A percentile compares a stretch with the other conserved stretches of the same genome.
phyloP scores from a whole-genome alignment of 64 coral and sea anemone genomes.

The Pachyseris speciosa region DNA sequence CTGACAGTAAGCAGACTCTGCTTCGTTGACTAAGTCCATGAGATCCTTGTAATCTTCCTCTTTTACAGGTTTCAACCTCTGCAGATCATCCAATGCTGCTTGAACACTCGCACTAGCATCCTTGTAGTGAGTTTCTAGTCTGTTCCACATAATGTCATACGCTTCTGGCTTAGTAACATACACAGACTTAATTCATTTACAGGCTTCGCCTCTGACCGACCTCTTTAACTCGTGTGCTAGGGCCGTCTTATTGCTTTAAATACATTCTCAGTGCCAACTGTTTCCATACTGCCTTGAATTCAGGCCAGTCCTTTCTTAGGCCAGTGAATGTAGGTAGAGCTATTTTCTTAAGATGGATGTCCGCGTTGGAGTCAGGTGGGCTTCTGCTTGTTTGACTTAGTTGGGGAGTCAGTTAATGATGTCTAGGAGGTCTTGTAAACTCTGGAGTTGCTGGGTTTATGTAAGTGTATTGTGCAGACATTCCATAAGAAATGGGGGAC shows the following conservation, averaged over 20 bases:
- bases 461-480: too few relatives aligned
- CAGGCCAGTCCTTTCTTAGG: too few relatives aligned
- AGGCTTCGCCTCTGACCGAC: not conserved
- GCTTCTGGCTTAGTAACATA: constrained; percentile 12
- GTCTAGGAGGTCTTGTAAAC: too few relatives aligned
- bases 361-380: too few relatives aligned
- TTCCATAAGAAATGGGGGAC: too few relatives aligned
- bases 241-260: not conserved
- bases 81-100: constrained; percentile 42
- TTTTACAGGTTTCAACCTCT: constrained; percentile 26
- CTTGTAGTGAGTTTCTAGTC: constrained; percentile 23
- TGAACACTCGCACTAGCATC: constrained; percentile 37
- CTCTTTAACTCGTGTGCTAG: constrained; percentile 32
- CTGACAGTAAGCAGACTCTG: constrained; percentile 30
- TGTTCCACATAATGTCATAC: constrained; percentile 48
- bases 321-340: too few relatives aligned
- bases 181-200: not conserved
- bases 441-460: too few relatives aligned
- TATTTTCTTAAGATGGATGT: too few relatives aligned
- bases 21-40: constrained; percentile 5
- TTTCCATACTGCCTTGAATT: too few relatives aligned
- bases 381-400: too few relatives aligned
- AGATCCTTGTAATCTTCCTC: constrained; percentile 27
- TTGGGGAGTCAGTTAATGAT: too few relatives aligned
- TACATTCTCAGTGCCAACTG: constrained; percentile 12